Conservation (phyloP, 2,888 invertebrate genomes). For the Venustoraphidia nigricollis region DNA sequence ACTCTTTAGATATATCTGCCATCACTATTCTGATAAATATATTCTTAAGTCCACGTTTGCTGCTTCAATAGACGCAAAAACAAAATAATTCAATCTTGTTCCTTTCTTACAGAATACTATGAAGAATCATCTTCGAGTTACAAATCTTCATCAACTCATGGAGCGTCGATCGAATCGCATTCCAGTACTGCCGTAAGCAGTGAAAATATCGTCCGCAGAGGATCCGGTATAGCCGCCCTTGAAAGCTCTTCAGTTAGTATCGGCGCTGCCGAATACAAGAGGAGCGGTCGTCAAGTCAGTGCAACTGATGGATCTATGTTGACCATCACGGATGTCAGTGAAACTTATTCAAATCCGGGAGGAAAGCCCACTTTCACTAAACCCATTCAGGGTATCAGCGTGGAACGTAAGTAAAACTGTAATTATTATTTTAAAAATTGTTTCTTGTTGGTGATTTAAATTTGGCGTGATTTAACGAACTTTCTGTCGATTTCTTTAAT, state of each 20-base stretch:
- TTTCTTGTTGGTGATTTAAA: not conserved
- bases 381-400: constrained; percentile 58
- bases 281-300: constrained; percentile 2
- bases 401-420: constrained; percentile 55
- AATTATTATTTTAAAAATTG: not conserved
- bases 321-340: constrained; percentile 10
- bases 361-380: constrained; percentile 57
- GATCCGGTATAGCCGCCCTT: constrained; percentile 15
- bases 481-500: no score
- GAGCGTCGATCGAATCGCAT: not conserved
- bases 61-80: not conserved
- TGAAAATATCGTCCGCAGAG: constrained; percentile 10
- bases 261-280: constrained; percentile 6
- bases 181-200: not conserved
- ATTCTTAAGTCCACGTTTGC: not conserved
- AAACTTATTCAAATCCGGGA: constrained; percentile 19
- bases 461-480: no score
- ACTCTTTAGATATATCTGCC: no score
- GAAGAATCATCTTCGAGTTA: constrained; percentile 1
- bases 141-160: constrained; percentile 2
- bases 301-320: constrained; percentile 3
- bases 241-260: constrained; percentile 12
- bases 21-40: no score
- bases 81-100: not conserved
- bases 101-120: constrained; percentile 1